phyloP scores from a whole-genome alignment of 2,888 invertebrate genomes.

The Siphonodentalium dalli region DNA sequence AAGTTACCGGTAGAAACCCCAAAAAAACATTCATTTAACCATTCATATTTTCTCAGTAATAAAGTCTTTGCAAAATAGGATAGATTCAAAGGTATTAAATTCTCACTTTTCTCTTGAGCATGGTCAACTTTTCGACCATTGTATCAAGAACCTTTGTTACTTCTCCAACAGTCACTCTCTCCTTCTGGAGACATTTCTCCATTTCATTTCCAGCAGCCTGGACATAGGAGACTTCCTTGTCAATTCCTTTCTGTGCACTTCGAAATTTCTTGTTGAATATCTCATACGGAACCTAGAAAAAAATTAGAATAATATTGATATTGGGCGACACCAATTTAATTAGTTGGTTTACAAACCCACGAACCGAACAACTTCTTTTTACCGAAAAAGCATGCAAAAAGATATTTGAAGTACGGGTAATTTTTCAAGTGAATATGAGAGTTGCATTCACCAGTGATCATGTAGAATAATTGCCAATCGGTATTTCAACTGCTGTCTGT shows the following conservation, averaged over 20 bases:
- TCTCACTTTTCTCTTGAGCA: conserved; percentile 83
- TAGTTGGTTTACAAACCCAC: too few species aligned
- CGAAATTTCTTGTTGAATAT: conserved; percentile 96
- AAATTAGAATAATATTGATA: background rate
- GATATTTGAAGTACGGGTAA: too few species aligned
- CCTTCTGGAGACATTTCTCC: conserved; percentile 76
- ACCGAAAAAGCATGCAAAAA: too few species aligned
- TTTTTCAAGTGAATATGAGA: too few species aligned
- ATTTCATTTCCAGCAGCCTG: conserved; percentile 80
- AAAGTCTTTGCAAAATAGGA: background rate
- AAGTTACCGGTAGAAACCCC: too few species aligned
- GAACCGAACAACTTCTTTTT: too few species aligned
- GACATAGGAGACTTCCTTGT: conserved; percentile 83
- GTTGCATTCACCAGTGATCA: too few species aligned
- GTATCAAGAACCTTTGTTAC: conserved; percentile 82
- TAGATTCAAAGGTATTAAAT: background rate
- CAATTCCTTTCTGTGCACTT: conserved; percentile 90
- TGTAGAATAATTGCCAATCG: too few species aligned
- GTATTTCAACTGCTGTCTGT: too few species aligned
- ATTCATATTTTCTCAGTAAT: too few species aligned
- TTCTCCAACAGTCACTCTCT: conserved; percentile 58
- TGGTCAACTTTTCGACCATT: conserved; percentile 86
- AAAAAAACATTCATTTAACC: too few species aligned
- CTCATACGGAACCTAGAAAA: conserved; percentile 90
- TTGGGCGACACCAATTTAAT: too few species aligned